Conservation (phyloP, 2,888 invertebrate genomes). For the Ferdinandea cuprea region DNA sequence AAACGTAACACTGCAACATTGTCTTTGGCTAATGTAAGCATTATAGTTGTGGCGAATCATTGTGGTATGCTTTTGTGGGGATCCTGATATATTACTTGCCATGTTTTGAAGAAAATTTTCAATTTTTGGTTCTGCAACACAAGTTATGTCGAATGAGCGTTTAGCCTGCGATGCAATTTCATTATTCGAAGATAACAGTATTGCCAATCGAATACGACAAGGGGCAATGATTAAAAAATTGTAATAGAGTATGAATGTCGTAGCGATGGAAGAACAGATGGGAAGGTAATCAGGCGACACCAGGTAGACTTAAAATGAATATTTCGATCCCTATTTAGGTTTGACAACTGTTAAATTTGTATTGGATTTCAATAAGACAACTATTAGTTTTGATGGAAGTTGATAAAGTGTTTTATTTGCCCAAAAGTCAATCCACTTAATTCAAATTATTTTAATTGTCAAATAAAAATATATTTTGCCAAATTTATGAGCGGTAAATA, state of each 20-base stretch:
- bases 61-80: constrained; percentile 1
- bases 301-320: no score
- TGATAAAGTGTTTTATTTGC: no score
- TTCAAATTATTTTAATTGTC: no score
- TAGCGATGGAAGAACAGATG: not conserved
- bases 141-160: constrained; percentile 33
- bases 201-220: constrained; percentile 9
- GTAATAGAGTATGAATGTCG: constrained; percentile 15
- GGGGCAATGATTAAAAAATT: not conserved
- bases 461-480: no score
- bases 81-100: constrained; percentile 53
- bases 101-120: constrained; percentile 27
- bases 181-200: constrained; percentile 28
- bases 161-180: constrained; percentile 38
- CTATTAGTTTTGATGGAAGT: no score
- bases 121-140: constrained; percentile 13
- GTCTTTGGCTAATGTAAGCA: constrained; percentile 30
- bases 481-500: no score
- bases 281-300: no score
- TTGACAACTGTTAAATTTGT: no score
- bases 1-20: constrained; percentile 24
- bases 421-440: no score
- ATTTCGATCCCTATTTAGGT: no score
- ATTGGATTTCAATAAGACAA: no score
- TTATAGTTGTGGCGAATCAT: constrained; percentile 28